Evolutionary conservation across 1,140 invertebrate genomes (phyloP).

Genomic region (Ctenoplectra terminalis): DNA sequence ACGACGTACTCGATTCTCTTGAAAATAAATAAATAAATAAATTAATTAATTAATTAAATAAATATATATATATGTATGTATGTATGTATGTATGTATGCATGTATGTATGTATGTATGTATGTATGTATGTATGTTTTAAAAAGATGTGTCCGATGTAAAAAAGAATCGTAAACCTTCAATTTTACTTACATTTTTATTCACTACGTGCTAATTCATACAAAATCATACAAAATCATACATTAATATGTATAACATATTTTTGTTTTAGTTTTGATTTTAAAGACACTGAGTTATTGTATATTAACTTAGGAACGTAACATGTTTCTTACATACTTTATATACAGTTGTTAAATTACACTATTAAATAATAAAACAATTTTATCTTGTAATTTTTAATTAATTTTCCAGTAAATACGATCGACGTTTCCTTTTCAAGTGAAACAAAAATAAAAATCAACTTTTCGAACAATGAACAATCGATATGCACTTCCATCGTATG

Average conservation of each 20-base stretch:
- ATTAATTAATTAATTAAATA: too few relatives aligned
- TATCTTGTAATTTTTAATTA: conserved; percentile 11
- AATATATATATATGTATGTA: too few relatives aligned
- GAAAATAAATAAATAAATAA: not conserved
- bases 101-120: too few relatives aligned
- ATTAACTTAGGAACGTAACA: conserved; percentile 47
- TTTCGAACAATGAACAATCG: not conserved
- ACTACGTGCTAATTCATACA: not conserved
- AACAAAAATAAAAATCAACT: not conserved
- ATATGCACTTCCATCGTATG: not conserved
- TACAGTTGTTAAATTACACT: conserved; percentile 58
- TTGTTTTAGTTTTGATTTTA: conserved; percentile 15
- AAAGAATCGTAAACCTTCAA: conserved; percentile 1
- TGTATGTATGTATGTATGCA: too few relatives aligned
- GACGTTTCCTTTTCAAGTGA: not conserved
- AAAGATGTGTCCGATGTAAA: not conserved
- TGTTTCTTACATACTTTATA: conserved; percentile 68
- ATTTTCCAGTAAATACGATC: too few relatives aligned
- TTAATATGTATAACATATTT: conserved; percentile 5
- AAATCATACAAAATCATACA: not conserved
- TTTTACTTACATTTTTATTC: conserved; percentile 25
- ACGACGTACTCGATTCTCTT: not conserved
- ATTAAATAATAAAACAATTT: conserved; percentile 58
- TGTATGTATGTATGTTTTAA: not conserved
- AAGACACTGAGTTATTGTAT: conserved; percentile 32